A percentile compares a stretch with the other conserved stretches of the same genome.
These are phyloP conservation scores for Anguilla pacifica DNA, from an alignment of 2,797 vertebrate genomes.

Conservation along the genomic window DNA sequence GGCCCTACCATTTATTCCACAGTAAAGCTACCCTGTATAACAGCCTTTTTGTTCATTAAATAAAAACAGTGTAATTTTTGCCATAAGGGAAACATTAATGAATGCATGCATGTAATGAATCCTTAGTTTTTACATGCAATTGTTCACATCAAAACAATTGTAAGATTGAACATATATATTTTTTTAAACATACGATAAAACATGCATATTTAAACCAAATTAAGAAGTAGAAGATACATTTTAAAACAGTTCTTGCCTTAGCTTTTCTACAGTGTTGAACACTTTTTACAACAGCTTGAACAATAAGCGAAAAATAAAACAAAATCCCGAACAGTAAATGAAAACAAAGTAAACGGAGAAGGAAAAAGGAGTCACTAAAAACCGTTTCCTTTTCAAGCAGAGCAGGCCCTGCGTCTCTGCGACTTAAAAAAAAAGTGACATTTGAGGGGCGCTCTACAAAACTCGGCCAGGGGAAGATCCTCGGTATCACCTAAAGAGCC, in stretches of 20 bases:
- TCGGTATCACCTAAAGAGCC: conserved; percentile 68
- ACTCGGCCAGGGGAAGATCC: conserved; percentile 69
- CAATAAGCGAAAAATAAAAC: neutral
- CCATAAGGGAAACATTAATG: neutral
- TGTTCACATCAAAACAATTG: neutral
- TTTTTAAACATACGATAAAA: too few species aligned
- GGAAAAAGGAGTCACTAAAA: neutral
- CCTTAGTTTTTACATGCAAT: neutral
- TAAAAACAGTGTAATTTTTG: neutral
- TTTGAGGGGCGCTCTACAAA: conserved; percentile 70
- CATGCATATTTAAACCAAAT: neutral
- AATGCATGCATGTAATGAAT: neutral
- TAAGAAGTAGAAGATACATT: neutral
- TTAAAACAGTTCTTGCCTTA: neutral
- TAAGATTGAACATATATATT: neutral
- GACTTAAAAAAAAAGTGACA: conserved; percentile 57
- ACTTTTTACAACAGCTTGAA: neutral
- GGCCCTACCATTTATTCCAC: neutral
- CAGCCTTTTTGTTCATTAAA: neutral
- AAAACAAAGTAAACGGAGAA: neutral
- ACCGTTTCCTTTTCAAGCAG: neutral
- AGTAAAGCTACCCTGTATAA: neutral
- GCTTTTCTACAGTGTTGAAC: neutral
- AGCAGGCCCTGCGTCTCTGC: neutral
- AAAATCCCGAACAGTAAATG: neutral